A percentile compares a stretch with the other conserved stretches of the same genome.
Evolutionary conservation across 2,113 vertebrate species (phyloP).

Genomic region (Rhineura floridana): DNA sequence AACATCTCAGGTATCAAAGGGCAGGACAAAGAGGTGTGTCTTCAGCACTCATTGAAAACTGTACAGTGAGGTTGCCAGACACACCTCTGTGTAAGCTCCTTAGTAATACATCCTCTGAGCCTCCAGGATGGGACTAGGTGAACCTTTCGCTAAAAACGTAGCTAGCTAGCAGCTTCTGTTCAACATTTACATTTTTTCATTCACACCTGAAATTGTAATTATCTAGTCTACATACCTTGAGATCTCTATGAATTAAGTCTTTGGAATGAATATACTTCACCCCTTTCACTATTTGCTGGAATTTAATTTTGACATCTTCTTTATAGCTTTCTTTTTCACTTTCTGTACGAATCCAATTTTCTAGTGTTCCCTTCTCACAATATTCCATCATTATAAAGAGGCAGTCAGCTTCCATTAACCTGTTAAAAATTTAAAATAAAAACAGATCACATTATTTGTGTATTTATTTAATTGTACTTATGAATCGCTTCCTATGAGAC

Average conservation of each 20-base stretch:
- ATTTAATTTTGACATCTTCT: slow-evolving; percentile 54
- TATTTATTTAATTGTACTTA: no score
- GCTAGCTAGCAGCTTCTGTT: not conserved
- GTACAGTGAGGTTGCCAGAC: no score
- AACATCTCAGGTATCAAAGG: no score
- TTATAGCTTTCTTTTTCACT: rapidly evolving
- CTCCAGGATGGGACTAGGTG: not conserved
- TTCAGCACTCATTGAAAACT: no score
- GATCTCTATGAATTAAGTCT: slow-evolving; percentile 78
- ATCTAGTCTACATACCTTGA: slow-evolving; percentile 71
- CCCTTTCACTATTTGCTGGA: slow-evolving; percentile 71
- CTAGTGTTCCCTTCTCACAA: slow-evolving; percentile 72
- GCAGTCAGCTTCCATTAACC: not conserved
- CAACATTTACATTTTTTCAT: not conserved
- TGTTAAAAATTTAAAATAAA: slow-evolving; percentile 41
- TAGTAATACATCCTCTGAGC: not conserved
- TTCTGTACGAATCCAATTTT: slow-evolving; percentile 48
- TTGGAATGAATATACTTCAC: slow-evolving; percentile 73
- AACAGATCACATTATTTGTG: no score
- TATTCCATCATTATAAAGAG: slow-evolving; percentile 81
- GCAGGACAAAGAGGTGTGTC: no score
- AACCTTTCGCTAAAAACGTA: not conserved
- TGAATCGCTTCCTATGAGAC: no score
- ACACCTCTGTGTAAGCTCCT: no score
- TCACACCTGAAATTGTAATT: not conserved